Evolutionary conservation across 2,113 vertebrate species (phyloP), one percentile per base, ranked within the genome.

Genomic region (Petrocephalus microphthalmus): DNA sequence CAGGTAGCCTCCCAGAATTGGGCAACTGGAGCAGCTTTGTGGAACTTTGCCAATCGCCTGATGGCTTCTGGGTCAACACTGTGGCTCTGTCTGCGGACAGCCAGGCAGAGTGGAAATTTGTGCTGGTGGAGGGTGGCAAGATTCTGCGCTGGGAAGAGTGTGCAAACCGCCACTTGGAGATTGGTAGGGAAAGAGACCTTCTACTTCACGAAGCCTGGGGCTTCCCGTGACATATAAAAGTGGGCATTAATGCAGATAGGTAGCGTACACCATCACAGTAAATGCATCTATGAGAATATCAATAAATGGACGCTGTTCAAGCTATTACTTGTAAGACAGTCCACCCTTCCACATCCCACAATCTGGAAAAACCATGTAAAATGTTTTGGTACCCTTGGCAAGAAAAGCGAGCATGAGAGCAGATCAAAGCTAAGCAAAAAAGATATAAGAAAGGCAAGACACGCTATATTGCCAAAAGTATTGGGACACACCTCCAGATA

Each of bases 111-210:
- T 97, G 96, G 96, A 97, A 97, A 87, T 96, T 96, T 71, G 94
- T 97, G 60, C 74, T 97, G 90, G 94, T 96, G 90, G 95, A 97
- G 91, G 91, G 95, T 0, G 95, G 94, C n/a, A 91, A 92, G 82
- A 91, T 97, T 20, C 92, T 87, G 6, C 95, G 96, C 2, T 97
- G 96, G 96, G 96, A 97, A 91, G 96, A 97, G 90, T 96, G 96
- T 0, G 6, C 82, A 83, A 96, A 97, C 2, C 95, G 96, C 67
- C 90, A 49, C 87, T 91, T 97, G 22, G 90, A 94, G 83, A 96
- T 93, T 2, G 93, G 94, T 87, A 91, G 89, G 0, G 94, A 95
- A 91, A 71, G 45, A 51, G 95, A 96, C 92, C 87, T 90, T 54
- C 84, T 90, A 7, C 90, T 94, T 74, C 93, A 95, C n/a, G 92